These are phyloP conservation scores for Tetropium fuscum DNA, from an alignment of 2,888 invertebrate genomes.

Conservation along the genomic window DNA sequence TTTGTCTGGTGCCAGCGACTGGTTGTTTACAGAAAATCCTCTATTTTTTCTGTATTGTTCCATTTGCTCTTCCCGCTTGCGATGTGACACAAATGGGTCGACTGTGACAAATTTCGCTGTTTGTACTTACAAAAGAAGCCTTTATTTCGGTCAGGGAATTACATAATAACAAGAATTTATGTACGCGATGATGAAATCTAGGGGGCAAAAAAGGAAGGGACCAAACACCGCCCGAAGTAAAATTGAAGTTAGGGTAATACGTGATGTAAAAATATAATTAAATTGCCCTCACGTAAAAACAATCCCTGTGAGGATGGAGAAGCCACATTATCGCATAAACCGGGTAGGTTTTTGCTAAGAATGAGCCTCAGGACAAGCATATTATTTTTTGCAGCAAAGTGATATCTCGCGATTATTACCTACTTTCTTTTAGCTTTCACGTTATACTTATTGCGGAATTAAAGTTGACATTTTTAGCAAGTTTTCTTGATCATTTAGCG, in stretches of 20 bases:
- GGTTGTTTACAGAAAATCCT: conserved; percentile 39
- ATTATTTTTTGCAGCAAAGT: conserved; percentile 11
- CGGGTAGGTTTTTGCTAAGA: conserved; percentile 10
- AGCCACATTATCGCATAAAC: conserved; percentile 8
- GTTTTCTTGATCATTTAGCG: too few relatives aligned
- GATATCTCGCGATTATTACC: too few relatives aligned
- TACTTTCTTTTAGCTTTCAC: neutral
- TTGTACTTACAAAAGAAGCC: conserved; percentile 45
- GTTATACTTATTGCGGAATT: neutral
- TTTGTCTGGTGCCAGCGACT: too few relatives aligned
- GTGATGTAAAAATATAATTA: conserved; percentile 35
- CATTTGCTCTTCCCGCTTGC: conserved; percentile 36
- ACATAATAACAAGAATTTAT: conserved; percentile 45
- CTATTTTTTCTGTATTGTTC: conserved; percentile 44
- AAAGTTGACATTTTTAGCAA: too few relatives aligned
- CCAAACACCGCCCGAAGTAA: conserved; percentile 8
- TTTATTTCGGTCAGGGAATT: conserved; percentile 37
- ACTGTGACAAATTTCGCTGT: conserved; percentile 52
- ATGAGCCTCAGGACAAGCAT: conserved; percentile 15
- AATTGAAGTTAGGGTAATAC: conserved; percentile 27
- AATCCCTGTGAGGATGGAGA: neutral
- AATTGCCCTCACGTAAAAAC: conserved; percentile 30
- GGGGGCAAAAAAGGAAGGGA: conserved; percentile 17
- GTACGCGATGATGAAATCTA: conserved; percentile 38
- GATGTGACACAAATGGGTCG: conserved; percentile 52